A percentile compares a stretch with the other conserved stretches of the same genome.
Conservation (phyloP, 2,888 invertebrate species). For the Dasysyrphus albostriatus region DNA sequence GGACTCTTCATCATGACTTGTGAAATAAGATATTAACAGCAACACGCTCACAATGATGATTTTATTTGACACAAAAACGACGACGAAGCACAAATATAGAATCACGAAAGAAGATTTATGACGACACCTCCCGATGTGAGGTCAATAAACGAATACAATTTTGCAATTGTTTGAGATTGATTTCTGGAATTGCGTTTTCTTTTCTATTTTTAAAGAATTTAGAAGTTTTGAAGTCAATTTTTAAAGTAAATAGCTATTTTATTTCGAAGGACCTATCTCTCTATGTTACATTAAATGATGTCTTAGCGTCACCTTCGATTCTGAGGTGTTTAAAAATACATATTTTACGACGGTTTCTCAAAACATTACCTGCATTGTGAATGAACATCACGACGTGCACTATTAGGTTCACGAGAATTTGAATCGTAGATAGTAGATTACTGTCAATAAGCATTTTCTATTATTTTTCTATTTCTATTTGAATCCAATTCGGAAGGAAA, state of each 20-base stretch:
- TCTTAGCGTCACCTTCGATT: slow-evolving; percentile 15
- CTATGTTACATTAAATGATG: slow-evolving; percentile 17
- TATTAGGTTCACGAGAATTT: not conserved
- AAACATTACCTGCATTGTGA: slow-evolving; percentile 36
- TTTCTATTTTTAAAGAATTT: slow-evolving; percentile 5
- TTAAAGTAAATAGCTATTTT: slow-evolving; percentile 47
- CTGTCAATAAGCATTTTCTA: slow-evolving; percentile 35
- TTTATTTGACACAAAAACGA: slow-evolving; percentile 56
- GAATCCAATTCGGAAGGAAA: slow-evolving; percentile 51
- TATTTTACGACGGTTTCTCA: slow-evolving; percentile 42
- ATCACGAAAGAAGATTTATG: slow-evolving; percentile 63
- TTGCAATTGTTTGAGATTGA: slow-evolving; percentile 59
- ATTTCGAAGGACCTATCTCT: not conserved
- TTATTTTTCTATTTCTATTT: slow-evolving; percentile 50
- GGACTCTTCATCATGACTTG: slow-evolving; percentile 72
- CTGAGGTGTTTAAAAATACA: slow-evolving; percentile 48
- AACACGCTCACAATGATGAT: slow-evolving; percentile 61
- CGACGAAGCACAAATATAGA: slow-evolving; percentile 24
- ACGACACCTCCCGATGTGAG: slow-evolving; percentile 66
- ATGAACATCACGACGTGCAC: not conserved
- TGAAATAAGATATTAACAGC: slow-evolving; percentile 71
- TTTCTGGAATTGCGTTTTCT: slow-evolving; percentile 64
- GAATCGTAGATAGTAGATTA: slow-evolving; percentile 33
- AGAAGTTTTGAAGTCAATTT: slow-evolving; percentile 44
- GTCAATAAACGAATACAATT: slow-evolving; percentile 74